Evolutionary conservation across 1,140 invertebrate species (phyloP), one percentile per base, ranked within the genome.

Genomic region (Drosophila kanapiae): DNA sequence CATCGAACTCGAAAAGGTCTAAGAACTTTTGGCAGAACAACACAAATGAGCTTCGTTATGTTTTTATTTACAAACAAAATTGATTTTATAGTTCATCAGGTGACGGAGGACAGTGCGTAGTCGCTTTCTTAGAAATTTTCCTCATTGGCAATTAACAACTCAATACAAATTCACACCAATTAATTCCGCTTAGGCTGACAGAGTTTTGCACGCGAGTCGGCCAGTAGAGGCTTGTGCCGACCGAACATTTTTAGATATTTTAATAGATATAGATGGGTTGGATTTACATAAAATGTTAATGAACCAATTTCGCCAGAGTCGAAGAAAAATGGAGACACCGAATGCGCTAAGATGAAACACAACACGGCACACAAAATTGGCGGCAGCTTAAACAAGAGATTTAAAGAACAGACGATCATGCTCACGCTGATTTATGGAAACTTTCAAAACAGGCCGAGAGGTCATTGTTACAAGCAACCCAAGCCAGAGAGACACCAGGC

Each of bases 211-310:
- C 61, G 37, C 59, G 42, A 60, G 68, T 70, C 49, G 43, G 60
- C 8, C 33, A 14, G 38, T 3, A 37, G 54, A 49, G 74, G 53
- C 80, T 82, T 77, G 79, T 76, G 80, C 59, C 57, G 35, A 23
- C n/a, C 11, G 60, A 42, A 54, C 43, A 72, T 56, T 33, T 43
- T 48, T 43, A 72, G 68, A 60, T 45, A 77, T 29, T 56, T 54
- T 62, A 63, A 54, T 54, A 69, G 51, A 72, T 58, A 63, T 54
- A 11, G 64, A 62, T 72, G 53, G 45, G 13, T 9, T 4, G 61
- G 49, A 84, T 84, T 84, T 63, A 61, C 80, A 84, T 84, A 84
- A 84, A 80, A 61, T 83, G 77, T 84, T 83, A 84, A 84, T 84
- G 81, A 83, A 80, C 72, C 16, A 84, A 80, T 84, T 84, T 84